These are phyloP conservation scores for Hofmannophila pseudospretella DNA, from an alignment of 2,888 invertebrate genomes.

Conservation along the genomic window DNA sequence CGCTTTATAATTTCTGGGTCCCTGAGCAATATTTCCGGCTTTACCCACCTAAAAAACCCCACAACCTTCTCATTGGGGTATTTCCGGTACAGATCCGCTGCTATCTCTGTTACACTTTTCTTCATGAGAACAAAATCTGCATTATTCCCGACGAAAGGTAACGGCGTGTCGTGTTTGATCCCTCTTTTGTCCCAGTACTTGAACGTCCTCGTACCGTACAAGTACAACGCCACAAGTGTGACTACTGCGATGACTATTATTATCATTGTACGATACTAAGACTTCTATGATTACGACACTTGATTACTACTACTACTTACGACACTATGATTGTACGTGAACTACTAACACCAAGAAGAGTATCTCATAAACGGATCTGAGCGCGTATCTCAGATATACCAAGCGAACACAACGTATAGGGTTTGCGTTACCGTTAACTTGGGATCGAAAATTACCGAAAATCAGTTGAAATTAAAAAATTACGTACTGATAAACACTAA, in stretches of 20 bases:
- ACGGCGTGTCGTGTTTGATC: constrained; percentile 17
- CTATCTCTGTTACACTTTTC: constrained; percentile 13
- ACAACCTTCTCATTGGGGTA: constrained; percentile 19
- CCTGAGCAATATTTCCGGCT: constrained; percentile 18
- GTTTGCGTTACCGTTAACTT: too few species aligned
- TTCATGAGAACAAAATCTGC: constrained; percentile 6
- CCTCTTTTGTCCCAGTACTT: constrained; percentile 18
- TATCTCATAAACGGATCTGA: too few species aligned
- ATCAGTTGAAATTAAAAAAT: too few species aligned
- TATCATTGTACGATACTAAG: too few species aligned
- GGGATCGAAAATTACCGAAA: too few species aligned
- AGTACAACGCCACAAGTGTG: constrained; percentile 16
- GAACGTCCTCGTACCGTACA: constrained; percentile 13
- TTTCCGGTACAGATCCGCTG: constrained; percentile 15
- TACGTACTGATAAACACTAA: too few species aligned
- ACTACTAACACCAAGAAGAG: too few species aligned
- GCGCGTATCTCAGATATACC: too few species aligned
- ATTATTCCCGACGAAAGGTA: constrained; percentile 18
- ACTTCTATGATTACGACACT: too few species aligned
- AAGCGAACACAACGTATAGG: too few species aligned
- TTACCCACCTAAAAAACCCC: constrained; percentile 13
- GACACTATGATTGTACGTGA: too few species aligned
- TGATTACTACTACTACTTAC: too few species aligned
- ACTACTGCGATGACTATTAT: constrained; percentile 15
- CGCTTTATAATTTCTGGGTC: constrained; percentile 21